A percentile compares a stretch with the other conserved stretches of the same genome.
Evolutionary conservation across 1,140 invertebrate genomes (phyloP).

Genomic region (Pogonus chalceus): DNA sequence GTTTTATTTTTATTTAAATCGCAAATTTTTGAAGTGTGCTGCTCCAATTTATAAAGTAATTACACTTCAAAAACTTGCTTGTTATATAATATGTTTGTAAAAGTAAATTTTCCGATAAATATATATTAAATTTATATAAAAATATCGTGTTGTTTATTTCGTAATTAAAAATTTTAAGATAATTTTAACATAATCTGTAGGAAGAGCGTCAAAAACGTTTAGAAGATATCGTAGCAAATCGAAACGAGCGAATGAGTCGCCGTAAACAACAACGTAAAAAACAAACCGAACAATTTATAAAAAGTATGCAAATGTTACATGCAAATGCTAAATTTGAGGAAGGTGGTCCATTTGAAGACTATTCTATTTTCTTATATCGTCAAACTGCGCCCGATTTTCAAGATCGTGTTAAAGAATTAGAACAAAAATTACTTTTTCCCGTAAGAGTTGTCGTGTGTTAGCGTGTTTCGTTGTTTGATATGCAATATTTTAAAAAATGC

Average conservation of each 20-base stretch:
- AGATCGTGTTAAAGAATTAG: constrained; percentile 66
- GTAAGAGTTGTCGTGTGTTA: constrained; percentile 44
- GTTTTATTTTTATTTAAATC: too few relatives aligned
- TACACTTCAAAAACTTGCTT: too few relatives aligned
- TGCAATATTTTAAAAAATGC: too few relatives aligned
- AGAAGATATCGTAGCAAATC: constrained; percentile 57
- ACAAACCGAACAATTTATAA: constrained; percentile 61
- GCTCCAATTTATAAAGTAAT: too few relatives aligned
- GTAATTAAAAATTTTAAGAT: too few relatives aligned
- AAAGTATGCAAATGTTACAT: constrained; percentile 68
- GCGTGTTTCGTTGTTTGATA: neutral
- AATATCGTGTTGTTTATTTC: too few relatives aligned
- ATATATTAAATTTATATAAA: too few relatives aligned
- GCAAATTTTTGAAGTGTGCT: too few relatives aligned
- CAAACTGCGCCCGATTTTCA: constrained; percentile 64
- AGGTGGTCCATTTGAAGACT: constrained; percentile 56
- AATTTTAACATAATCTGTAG: too few relatives aligned
- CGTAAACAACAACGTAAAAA: constrained; percentile 55
- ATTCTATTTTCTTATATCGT: constrained; percentile 61
- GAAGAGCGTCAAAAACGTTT: constrained; percentile 54
- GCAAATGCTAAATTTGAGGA: constrained; percentile 48
- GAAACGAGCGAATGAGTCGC: constrained; percentile 50
- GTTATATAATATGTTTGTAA: too few relatives aligned
- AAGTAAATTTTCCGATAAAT: too few relatives aligned
- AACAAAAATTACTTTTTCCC: constrained; percentile 59